A percentile compares a stretch with the other conserved stretches of the same genome.
Evolutionary conservation across 2,113 vertebrate species (phyloP).

Genomic region (Hippotragus niger): DNA sequence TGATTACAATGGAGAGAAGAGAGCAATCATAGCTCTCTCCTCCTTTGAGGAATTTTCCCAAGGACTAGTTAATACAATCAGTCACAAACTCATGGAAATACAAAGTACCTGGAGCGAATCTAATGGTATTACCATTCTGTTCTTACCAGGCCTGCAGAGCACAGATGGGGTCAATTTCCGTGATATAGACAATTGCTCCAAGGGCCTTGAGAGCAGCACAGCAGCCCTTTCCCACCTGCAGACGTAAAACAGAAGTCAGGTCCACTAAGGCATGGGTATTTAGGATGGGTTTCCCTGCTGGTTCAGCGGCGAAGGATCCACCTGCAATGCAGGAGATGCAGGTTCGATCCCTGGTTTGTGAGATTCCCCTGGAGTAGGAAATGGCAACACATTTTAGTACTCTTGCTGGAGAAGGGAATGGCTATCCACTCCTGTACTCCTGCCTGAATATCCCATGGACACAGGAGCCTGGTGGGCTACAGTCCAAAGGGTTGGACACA

Average conservation of each 20-base stretch:
- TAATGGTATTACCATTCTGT: background rate
- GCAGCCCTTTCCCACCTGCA: conserved; percentile 97
- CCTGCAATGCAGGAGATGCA: background rate
- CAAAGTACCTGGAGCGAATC: background rate
- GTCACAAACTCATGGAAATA: background rate
- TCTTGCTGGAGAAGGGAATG: background rate
- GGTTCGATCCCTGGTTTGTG: background rate
- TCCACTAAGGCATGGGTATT: background rate
- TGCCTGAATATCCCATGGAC: background rate
- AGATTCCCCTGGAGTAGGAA: background rate
- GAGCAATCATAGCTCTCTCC: background rate
- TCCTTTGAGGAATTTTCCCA: background rate
- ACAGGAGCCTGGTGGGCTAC: background rate
- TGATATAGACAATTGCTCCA: conserved; percentile 96
- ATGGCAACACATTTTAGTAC: background rate
- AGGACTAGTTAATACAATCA: background rate
- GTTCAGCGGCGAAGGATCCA: background rate
- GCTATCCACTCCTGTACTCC: background rate
- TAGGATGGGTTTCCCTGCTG: background rate
- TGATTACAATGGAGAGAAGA: background rate
- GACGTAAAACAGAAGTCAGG: background rate
- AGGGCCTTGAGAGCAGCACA: conserved; percentile 97
- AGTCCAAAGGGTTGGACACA: background rate
- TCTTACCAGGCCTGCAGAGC: conserved; percentile 97
- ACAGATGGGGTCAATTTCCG: conserved; percentile 98